Conservation (phyloP, 2,888 invertebrate species). For the Pantelozetes paolii region DNA sequence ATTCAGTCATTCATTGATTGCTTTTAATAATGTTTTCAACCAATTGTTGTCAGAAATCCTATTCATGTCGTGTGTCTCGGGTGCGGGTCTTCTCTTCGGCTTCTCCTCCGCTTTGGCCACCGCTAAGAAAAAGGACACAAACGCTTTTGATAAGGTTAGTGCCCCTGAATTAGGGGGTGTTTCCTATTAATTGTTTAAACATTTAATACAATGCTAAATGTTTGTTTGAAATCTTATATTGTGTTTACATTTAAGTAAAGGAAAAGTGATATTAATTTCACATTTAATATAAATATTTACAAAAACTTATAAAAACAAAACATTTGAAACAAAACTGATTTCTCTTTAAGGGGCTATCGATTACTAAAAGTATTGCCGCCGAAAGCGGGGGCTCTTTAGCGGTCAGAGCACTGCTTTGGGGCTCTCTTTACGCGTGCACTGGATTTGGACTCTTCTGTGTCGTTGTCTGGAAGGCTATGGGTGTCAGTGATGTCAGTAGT, state of each 20-base stretch:
- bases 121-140: constrained; percentile 73
- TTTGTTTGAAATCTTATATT: too few species aligned
- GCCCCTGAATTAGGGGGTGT: background rate
- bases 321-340: background rate
- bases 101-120: constrained; percentile 73
- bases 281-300: too few species aligned
- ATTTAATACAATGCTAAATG: too few species aligned
- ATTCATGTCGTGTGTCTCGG: constrained; percentile 68
- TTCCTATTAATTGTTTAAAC: too few species aligned
- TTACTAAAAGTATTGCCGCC: constrained; percentile 56
- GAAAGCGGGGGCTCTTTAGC: constrained; percentile 76
- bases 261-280: too few species aligned
- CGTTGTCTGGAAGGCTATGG: constrained; percentile 80
- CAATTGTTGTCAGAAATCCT: constrained; percentile 12
- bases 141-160: constrained; percentile 64
- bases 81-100: constrained; percentile 72
- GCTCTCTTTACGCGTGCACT: constrained; percentile 76
- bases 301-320: too few species aligned
- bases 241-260: too few species aligned
- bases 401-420: constrained; percentile 78
- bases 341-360: constrained; percentile 57
- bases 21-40: background rate
- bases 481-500: constrained; percentile 70
- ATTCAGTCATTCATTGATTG: background rate
- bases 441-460: constrained; percentile 77